Conservation (phyloP, 2,888 invertebrate species). For the Heliconius ismenius region DNA sequence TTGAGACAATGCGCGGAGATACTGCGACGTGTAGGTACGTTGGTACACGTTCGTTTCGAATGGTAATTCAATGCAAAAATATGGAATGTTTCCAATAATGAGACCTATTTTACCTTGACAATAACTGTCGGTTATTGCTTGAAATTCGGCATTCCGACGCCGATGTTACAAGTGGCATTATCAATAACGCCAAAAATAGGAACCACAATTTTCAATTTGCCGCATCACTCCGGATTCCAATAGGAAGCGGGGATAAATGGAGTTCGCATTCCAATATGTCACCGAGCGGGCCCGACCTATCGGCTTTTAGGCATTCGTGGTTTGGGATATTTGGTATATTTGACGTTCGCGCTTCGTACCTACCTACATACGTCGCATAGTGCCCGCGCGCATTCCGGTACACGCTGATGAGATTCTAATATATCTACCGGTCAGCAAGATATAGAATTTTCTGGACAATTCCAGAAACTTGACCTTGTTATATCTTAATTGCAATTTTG, state of each 20-base stretch:
- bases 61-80: conserved; percentile 30
- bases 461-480: neutral
- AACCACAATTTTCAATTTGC: conserved; percentile 80
- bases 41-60: conserved; percentile 11
- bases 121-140: conserved; percentile 48
- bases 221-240: conserved; percentile 82
- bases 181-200: conserved; percentile 78
- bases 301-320: conserved; percentile 73
- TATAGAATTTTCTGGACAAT: neutral
- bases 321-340: conserved; percentile 61
- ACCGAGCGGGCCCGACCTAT: conserved; percentile 72
- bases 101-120: conserved; percentile 44
- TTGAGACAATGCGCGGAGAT: conserved; percentile 11
- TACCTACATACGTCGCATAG: conserved; percentile 63
- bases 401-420: conserved; percentile 73
- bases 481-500: neutral
- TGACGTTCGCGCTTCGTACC: conserved; percentile 43
- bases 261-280: conserved; percentile 82
- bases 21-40: neutral
- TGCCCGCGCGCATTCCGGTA: conserved; percentile 64
- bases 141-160: conserved; percentile 48
- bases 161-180: conserved; percentile 69
- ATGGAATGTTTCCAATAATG: conserved; percentile 39
- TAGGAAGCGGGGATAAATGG: conserved; percentile 81
- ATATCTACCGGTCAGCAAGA: conserved; percentile 21